These are phyloP conservation scores for Gymnocypris eckloni DNA, from an alignment of 2,797 vertebrate species.

Conservation along the genomic window DNA sequence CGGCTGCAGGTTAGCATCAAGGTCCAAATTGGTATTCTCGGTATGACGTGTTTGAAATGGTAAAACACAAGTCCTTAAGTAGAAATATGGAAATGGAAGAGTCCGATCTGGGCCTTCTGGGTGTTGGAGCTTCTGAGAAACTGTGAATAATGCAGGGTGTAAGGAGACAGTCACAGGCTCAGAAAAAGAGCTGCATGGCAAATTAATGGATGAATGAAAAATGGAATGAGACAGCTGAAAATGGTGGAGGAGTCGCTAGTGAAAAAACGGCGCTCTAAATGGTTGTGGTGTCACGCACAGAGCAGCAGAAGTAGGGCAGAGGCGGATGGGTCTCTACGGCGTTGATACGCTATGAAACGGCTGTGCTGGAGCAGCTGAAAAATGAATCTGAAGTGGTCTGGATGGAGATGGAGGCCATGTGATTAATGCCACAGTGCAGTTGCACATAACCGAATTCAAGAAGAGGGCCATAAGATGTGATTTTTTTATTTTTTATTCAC, in stretches of 20 bases:
- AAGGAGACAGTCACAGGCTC: constrained; percentile 48
- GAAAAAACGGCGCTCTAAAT: constrained; percentile 38
- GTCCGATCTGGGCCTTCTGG: constrained; percentile 47
- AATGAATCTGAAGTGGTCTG: constrained; percentile 57
- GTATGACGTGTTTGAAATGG: constrained; percentile 61
- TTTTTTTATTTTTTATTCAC: neutral
- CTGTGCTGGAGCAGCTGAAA: constrained; percentile 46
- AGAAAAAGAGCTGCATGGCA: constrained; percentile 49
- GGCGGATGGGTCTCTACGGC: constrained; percentile 43
- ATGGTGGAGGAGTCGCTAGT: constrained; percentile 44
- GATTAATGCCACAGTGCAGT: constrained; percentile 45
- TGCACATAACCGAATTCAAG: neutral
- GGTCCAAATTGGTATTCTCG: constrained; percentile 57
- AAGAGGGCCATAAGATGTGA: neutral
- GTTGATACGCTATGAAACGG: constrained; percentile 39
- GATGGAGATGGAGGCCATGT: constrained; percentile 45
- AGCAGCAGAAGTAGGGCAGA: constrained; percentile 52
- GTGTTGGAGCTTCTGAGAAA: constrained; percentile 56
- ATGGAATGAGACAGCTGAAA: constrained; percentile 60
- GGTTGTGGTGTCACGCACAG: constrained; percentile 54
- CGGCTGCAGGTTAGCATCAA: constrained; percentile 32
- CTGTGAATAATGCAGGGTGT: constrained; percentile 61
- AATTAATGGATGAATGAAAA: constrained; percentile 57
- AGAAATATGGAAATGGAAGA: constrained; percentile 59
- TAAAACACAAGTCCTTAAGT: constrained; percentile 54